phyloP scores from a whole-genome alignment of 2,888 invertebrate genomes.

The Thalpophila matura region DNA sequence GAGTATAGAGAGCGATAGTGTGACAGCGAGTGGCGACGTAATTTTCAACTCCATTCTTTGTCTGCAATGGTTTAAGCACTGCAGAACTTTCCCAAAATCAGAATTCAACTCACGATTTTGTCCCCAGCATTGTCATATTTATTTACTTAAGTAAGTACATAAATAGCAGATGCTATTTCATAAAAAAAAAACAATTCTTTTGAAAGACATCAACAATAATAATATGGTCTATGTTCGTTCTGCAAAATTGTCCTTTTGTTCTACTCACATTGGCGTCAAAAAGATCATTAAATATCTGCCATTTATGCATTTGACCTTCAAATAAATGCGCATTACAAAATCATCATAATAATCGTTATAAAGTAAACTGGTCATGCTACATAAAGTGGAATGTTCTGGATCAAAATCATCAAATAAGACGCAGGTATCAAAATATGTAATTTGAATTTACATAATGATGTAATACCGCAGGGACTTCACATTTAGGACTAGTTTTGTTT shows the following conservation, averaged over 20 bases:
- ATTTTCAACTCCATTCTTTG: too few relatives aligned
- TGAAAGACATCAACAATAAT: background rate
- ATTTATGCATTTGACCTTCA: slow-evolving; percentile 10
- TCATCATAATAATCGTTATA: slow-evolving; percentile 1
- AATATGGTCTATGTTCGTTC: background rate
- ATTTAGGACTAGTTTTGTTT: slow-evolving; percentile 37
- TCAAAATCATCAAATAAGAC: slow-evolving; percentile 4
- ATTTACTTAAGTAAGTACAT: too few relatives aligned
- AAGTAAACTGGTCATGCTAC: slow-evolving; percentile 4
- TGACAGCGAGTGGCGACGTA: too few relatives aligned
- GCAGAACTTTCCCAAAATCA: too few relatives aligned
- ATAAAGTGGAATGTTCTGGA: slow-evolving; percentile 35
- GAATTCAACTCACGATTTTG: too few relatives aligned
- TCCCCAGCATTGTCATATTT: too few relatives aligned
- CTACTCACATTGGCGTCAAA: background rate
- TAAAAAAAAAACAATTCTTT: background rate
- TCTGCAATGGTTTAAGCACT: too few relatives aligned
- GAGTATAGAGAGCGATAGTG: too few relatives aligned
- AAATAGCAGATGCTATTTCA: background rate
- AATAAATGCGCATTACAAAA: slow-evolving; percentile 33
- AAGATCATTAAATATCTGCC: background rate
- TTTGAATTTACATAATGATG: slow-evolving; percentile 21
- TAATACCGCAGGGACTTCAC: slow-evolving; percentile 5
- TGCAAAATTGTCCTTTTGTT: background rate
- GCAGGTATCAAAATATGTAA: background rate